A percentile compares a stretch with the other conserved stretches of the same genome.
phyloP scores from a whole-genome alignment of 1,140 invertebrate genomes.

The Leptonema lineaticorne region DNA sequence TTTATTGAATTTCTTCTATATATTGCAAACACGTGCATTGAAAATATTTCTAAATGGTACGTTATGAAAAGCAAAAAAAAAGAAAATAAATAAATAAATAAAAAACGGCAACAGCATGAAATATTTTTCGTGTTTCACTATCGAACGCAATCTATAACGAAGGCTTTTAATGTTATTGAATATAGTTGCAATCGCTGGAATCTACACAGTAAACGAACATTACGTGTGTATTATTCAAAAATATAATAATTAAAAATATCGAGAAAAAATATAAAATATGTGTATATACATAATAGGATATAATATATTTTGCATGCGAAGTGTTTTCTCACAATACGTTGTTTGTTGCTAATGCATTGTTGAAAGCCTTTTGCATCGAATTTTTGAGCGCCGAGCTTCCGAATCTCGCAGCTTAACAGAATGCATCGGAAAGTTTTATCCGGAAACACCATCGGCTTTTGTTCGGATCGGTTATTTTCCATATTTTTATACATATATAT shows the following conservation, averaged over 20 bases:
- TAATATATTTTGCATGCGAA: too few relatives aligned
- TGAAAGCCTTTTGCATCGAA: not conserved
- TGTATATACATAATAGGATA: too few relatives aligned
- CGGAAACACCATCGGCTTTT: not conserved
- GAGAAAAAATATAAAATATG: too few relatives aligned
- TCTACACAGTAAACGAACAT: not conserved
- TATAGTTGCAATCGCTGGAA: not conserved
- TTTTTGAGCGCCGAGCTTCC: not conserved
- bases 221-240: too few relatives aligned
- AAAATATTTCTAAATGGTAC: too few relatives aligned
- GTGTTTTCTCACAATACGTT: too few relatives aligned
- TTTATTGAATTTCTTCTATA: too few relatives aligned
- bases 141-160: constrained; percentile 5
- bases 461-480: not conserved
- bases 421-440: not conserved
- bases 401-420: not conserved
- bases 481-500: not conserved
- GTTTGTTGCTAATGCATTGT: too few relatives aligned
- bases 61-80: too few relatives aligned
- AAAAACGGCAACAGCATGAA: not conserved
- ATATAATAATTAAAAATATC: too few relatives aligned
- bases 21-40: too few relatives aligned
- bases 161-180: constrained; percentile 15
- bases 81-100: too few relatives aligned
- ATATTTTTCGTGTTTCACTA: constrained; percentile 8